phyloP scores from a whole-genome alignment of 2,797 vertebrate genomes.

The Rhabdomys pumilio region DNA sequence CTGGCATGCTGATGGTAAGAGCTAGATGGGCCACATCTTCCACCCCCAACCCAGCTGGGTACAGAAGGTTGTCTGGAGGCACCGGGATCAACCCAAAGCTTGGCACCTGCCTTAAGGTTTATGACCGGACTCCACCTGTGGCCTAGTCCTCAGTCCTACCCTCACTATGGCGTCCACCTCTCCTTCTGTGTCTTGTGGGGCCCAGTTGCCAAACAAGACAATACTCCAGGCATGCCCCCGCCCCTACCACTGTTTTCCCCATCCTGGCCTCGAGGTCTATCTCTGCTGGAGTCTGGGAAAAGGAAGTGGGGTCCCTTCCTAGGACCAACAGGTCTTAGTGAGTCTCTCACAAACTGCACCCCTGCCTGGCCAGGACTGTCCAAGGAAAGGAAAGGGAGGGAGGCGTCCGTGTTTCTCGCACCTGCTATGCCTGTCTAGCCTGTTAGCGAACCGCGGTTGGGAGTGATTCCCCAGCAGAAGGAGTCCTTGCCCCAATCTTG shows the following conservation, averaged over 20 bases:
- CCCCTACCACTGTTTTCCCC: not conserved
- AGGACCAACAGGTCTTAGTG: not conserved
- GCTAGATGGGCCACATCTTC: not conserved
- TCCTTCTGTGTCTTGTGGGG: not conserved
- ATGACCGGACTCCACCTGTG: slow-evolving; percentile 54
- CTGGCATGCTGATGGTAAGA: no score
- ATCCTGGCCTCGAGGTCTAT: rapidly evolving
- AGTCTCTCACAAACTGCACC: not conserved
- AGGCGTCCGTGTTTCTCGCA: rapidly evolving
- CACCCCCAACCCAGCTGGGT: not conserved
- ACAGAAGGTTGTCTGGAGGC: not conserved
- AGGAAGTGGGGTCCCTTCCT: not conserved
- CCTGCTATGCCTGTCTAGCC: not conserved
- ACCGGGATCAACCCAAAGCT: rapidly evolving
- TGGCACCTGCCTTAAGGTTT: not conserved
- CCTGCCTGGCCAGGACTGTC: not conserved
- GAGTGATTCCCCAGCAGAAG: not conserved
- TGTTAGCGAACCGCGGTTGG: not conserved
- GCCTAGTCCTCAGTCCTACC: rapidly evolving
- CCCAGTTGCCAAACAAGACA: not conserved
- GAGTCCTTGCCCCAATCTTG: not conserved
- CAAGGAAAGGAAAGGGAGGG: no score
- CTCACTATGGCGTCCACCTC: rapidly evolving
- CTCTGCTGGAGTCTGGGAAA: not conserved
- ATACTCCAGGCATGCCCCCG: not conserved